These are phyloP conservation scores for Sebastes nivosus DNA, from an alignment of 2,797 vertebrate species.

Conservation along the genomic window DNA sequence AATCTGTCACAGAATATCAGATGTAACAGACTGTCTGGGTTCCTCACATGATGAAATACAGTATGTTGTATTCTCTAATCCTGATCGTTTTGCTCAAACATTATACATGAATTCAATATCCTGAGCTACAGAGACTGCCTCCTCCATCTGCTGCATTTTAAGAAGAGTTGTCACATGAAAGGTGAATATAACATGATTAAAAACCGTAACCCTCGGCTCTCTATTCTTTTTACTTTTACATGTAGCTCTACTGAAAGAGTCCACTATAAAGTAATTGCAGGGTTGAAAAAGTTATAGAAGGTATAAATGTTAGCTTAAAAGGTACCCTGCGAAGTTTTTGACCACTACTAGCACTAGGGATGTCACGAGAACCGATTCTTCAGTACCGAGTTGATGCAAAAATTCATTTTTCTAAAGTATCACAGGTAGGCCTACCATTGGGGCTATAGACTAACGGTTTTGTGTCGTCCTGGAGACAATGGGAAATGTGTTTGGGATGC, in stretches of 20 bases:
- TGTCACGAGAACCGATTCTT: too few relatives aligned
- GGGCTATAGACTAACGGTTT: too few relatives aligned
- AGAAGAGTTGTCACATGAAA: not conserved
- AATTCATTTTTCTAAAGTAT: too few relatives aligned
- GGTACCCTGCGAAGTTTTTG: not conserved
- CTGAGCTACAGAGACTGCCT: not conserved
- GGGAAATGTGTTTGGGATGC: too few relatives aligned
- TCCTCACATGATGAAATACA: not conserved
- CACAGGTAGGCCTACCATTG: too few relatives aligned
- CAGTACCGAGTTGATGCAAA: too few relatives aligned
- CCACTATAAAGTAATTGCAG: not conserved
- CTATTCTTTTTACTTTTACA: not conserved
- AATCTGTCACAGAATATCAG: slow-evolving; percentile 20
- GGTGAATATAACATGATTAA: not conserved
- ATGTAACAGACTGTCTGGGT: not conserved
- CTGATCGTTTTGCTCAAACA: not conserved
- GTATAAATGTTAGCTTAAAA: not conserved
- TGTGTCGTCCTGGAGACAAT: too few relatives aligned
- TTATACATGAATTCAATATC: not conserved
- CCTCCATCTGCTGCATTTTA: not conserved
- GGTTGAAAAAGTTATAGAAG: not conserved
- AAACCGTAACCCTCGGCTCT: not conserved
- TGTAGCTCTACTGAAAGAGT: not conserved
- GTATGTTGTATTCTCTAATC: not conserved
- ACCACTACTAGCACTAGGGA: not conserved